These are phyloP conservation scores for Perizoma flavofasciatum DNA, from an alignment of 2,888 invertebrate species.

Conservation along the genomic window DNA sequence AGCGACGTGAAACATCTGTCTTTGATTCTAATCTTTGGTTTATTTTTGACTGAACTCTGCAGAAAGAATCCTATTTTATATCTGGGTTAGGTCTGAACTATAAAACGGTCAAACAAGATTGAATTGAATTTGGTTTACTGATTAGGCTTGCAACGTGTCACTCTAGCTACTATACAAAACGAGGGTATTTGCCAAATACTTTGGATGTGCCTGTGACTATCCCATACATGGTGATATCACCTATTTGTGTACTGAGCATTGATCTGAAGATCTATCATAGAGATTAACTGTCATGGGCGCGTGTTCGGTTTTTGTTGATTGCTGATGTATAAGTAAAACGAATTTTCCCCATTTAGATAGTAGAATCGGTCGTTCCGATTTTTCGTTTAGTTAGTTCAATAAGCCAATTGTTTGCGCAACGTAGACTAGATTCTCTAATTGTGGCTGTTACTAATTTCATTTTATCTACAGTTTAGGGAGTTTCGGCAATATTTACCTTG, in stretches of 20 bases:
- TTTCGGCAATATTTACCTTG: conserved; percentile 10
- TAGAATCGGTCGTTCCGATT: conserved; percentile 3
- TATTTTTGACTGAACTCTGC: conserved; percentile 47
- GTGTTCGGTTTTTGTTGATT: not conserved
- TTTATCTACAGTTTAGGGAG: conserved; percentile 11
- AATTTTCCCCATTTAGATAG: not conserved
- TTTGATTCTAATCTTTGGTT: conserved; percentile 42
- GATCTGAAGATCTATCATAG: no score
- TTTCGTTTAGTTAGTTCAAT: not conserved
- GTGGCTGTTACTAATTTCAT: conserved; percentile 21
- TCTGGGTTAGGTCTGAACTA: conserved; percentile 31
- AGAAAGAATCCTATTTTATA: conserved; percentile 42
- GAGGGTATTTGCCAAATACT: no score
- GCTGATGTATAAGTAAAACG: conserved; percentile 11
- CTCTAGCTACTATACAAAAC: no score
- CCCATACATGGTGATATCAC: no score
- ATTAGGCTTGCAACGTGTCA: no score
- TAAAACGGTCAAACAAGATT: conserved; percentile 17
- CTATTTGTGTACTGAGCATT: no score
- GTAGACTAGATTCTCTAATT: conserved; percentile 8
- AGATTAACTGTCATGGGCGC: no score
- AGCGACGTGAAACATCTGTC: conserved; percentile 49
- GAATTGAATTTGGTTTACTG: conserved; percentile 24
- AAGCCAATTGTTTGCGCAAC: not conserved
- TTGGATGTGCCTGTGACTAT: no score